phyloP scores from a whole-genome alignment of 2,888 invertebrate species.

The Melinopterus prodromus region DNA sequence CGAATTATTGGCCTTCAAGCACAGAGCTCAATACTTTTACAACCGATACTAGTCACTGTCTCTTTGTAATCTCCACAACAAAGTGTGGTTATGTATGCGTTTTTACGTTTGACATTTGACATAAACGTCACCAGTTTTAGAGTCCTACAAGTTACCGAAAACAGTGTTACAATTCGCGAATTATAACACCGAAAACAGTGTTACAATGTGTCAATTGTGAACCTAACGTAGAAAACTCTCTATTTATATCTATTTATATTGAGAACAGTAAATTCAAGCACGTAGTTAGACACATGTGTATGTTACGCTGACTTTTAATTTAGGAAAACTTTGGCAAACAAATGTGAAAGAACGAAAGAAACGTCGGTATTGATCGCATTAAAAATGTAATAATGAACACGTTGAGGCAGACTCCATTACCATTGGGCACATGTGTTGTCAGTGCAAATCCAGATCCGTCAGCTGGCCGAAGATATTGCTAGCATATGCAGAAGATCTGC shows the following conservation, averaged over 20 bases:
- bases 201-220: no score
- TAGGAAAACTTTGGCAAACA: conserved; percentile 8
- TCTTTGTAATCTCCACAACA: no score
- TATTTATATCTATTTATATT: neutral
- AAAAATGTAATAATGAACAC: conserved; percentile 51
- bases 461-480: conserved; percentile 49
- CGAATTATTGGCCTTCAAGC: no score
- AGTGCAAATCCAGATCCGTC: conserved; percentile 49
- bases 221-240: neutral
- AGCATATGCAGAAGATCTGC: conserved; percentile 50
- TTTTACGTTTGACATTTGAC: no score
- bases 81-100: no score
- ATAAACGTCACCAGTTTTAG: no score
- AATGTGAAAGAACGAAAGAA: conserved; percentile 28
- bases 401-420: conserved; percentile 47
- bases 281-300: neutral
- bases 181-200: no score
- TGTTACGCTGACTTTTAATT: neutral
- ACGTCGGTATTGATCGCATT: conserved; percentile 46
- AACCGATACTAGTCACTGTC: no score
- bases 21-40: no score
- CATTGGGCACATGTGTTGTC: conserved; percentile 49
- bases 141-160: no score
- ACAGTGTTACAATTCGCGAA: no score
- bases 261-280: neutral